Percentiles rank a stretch among this genome's conserved stretches.
These are phyloP conservation scores for Boulengerochromis microlepis DNA, from an alignment of 2,113 vertebrate species.

Conservation along the genomic window DNA sequence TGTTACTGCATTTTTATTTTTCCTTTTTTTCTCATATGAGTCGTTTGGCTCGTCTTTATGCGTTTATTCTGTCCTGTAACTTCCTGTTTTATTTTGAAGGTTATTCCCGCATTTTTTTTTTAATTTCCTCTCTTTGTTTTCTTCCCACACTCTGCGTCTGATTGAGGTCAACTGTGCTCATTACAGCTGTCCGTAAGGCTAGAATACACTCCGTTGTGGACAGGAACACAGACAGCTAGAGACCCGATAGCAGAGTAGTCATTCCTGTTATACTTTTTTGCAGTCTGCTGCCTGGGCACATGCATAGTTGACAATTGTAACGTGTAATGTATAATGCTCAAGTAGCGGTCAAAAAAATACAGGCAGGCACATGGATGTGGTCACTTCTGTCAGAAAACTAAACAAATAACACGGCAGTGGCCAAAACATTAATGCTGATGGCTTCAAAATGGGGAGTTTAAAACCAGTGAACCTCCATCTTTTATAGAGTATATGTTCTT, in stretches of 20 bases:
- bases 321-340: background rate
- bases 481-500: background rate
- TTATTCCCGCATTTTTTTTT: background rate
- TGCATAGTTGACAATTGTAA: background rate
- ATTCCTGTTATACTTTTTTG: background rate
- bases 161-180: background rate
- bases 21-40: background rate
- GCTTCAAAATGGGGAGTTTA: background rate
- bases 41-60: background rate
- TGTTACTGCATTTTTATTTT: background rate
- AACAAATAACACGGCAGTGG: background rate
- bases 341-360: background rate
- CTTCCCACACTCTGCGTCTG: accelerated
- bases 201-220: background rate
- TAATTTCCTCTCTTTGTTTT: background rate
- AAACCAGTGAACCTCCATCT: accelerated
- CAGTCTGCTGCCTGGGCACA: background rate
- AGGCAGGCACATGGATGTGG: background rate
- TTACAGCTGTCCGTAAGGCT: background rate
- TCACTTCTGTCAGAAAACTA: background rate
- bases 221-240: background rate
- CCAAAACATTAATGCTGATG: background rate
- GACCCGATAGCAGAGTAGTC: background rate
- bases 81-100: background rate
- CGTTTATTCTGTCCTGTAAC: background rate